These are phyloP conservation scores for Porites evermanni DNA, from an alignment of 92 coral and sea anemone species.

Conservation along the genomic window DNA sequence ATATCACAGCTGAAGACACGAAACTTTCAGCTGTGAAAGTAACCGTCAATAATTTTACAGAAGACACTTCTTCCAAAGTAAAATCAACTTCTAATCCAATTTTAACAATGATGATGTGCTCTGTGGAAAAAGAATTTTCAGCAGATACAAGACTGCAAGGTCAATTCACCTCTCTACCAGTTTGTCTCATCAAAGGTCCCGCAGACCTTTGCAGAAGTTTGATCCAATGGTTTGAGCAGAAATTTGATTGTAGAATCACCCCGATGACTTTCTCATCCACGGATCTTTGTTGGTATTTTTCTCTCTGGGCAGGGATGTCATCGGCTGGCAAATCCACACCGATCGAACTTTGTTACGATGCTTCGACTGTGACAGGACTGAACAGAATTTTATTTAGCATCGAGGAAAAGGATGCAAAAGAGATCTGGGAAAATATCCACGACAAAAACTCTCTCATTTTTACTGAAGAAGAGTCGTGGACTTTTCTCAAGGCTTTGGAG, in stretches of 20 bases:
- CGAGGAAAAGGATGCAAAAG: constrained; percentile 77
- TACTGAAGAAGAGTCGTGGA: constrained; percentile 80
- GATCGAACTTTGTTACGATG: constrained; percentile 84
- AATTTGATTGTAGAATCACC: constrained; percentile 86
- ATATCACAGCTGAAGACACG: constrained; percentile 60
- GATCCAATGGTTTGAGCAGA: constrained; percentile 75
- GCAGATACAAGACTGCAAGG: constrained; percentile 38
- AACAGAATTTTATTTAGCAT: constrained; percentile 68
- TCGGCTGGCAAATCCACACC: constrained; percentile 50
- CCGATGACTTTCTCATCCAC: constrained; percentile 79
- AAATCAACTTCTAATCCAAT: constrained; percentile 26
- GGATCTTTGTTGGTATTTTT: constrained; percentile 88
- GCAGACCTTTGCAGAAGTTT: constrained; percentile 58
- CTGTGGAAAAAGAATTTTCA: constrained; percentile 62
- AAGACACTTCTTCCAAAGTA: not conserved
- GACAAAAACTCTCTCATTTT: constrained; percentile 63
- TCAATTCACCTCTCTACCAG: constrained; percentile 73
- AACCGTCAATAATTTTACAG: constrained; percentile 36
- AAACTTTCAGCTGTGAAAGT: constrained; percentile 75
- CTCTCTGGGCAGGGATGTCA: constrained; percentile 88
- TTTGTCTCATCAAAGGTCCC: constrained; percentile 88
- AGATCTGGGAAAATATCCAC: constrained; percentile 83
- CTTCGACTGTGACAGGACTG: constrained; percentile 71
- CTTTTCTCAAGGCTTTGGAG: constrained; percentile 82
- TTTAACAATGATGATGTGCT: constrained; percentile 75